Evolutionary conservation across 2,888 invertebrate genomes (phyloP), one percentile per base, ranked within the genome.

Genomic region (Hedya salicella): DNA sequence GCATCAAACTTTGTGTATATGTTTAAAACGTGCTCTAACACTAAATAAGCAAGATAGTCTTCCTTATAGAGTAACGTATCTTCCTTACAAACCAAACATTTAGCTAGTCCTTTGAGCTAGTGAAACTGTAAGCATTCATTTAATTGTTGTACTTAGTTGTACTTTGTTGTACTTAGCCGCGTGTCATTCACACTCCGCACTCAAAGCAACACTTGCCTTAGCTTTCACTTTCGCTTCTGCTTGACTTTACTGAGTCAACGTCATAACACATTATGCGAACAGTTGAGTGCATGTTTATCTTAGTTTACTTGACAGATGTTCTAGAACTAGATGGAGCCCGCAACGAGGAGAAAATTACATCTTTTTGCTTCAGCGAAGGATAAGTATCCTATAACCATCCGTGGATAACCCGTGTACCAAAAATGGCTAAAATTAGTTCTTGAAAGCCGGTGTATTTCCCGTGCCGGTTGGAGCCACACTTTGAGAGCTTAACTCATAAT

Each of bases 201-300:
- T 52, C 52, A 17, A n/a, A 52, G 52, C 16, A 16, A 49, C 25
- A 25, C 57, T 57, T 46, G 42, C n/a, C n/a, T n/a, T n/a, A n/a
- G 57, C 44, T 17, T 57, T 57, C 49, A 60, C 46, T 60, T 80
- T 77, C 40, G 78, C 76, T 16, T 82, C 76, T 71, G 74, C 75
- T 71, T 70, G 65, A 40, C 42, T 48, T 60, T 25, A 19, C 39
- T 49, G 36, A 49, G 59, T 49, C 48, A 60, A 60, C 49, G 5
- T 11, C 46, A 59, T 36, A 59, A 59, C 50, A 48, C 46, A 46
- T 57, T 57, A 57, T 57, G 32, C 32, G 32, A 44, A 46, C 44
- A 30, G 25, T 21, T 56, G 44, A 46, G 57, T 30, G 53, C 21
- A 14, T 57, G 57, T 46, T 57, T 57, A 14, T 57, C 57, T 57